Evolutionary conservation across 37 sponge, comb jelly and placozoan genomes (phyloP), one percentile per base, ranked within the genome.

Genomic region (Halisarca cf. caerulea): DNA sequence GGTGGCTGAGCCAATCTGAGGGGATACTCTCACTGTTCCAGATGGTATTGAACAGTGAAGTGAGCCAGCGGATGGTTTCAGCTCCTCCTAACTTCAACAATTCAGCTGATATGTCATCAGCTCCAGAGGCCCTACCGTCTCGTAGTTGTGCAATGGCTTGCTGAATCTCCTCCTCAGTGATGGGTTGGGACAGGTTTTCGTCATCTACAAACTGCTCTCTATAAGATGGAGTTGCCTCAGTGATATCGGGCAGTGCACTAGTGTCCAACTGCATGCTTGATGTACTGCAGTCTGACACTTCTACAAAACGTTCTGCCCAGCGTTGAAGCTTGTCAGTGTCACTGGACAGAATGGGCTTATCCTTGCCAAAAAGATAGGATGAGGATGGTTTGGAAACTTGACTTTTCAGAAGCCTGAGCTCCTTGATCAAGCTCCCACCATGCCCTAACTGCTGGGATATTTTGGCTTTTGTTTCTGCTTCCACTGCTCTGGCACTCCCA

Each of bases 401-500:
- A 27, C 33, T 68, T 34, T 68, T 68, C 69, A 68, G 34, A 34
- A 68, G 69, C 33, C 69, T 68, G 1, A 68, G 69, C 2, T 68
- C 69, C 69, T 68, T 68, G 4, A 68, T 68, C 33, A 68, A 3
- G 69, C 69, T 68, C 30, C 69, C 69, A 27, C 69, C 69, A 68
- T 4, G 35, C n/a, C 33, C 69, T 4, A 6, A 30, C 69, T 27
- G 69, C 69, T 68, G 69, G 4, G 69, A 0, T 27, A 68, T 4
- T 34, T 4, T 6, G 4, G 28, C 69, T 27, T 68, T 68, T 2
- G n/a, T 68, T 34, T 68, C 69, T 68, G 69, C 69, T 68, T 68
- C 69, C 33, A 27, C 69, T 68, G 69, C 69, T 27, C 69, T 68
- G 69, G 69, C 69, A 68, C 69, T 68, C n/a, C 64, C 69, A 68